Evolutionary conservation across 64 coral and sea anemone species (phyloP), one percentile per base, ranked within the genome.

Genomic region (Montipora cactus): DNA sequence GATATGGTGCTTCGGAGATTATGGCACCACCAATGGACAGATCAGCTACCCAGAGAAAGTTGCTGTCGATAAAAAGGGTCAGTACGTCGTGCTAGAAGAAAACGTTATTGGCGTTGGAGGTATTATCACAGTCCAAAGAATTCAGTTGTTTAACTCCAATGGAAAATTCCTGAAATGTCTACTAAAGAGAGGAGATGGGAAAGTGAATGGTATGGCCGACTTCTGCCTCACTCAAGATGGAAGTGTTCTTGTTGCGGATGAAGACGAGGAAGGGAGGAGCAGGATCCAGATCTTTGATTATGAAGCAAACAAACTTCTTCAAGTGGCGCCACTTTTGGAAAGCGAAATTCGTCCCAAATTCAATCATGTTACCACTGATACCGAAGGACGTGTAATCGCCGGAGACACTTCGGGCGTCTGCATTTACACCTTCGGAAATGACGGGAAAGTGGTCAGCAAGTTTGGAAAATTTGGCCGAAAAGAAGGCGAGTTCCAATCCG

Each of bases 1-100:
- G 59, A 95, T 95, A 58, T 98, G 96, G 96, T 93, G 88, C 83
- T 98, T 98, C 83, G 96, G 96, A 44, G 93, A 94, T 67, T 82
- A 94, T 79, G 96, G 96, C 10, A 74, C 76, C 18, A 71, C 86
- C 20, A 89, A 95, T 88, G 96, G 96, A 2, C 90, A 91, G 47
- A 67, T 98, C 16, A 75, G 78, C 9, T 88, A 98, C 22, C 96
- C 96, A 10, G 77, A 88, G 13, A 98, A 95, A 74, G 84, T 98
- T 0, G 89, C 90, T 78, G 57, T 95, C 47, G 89, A 98, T 72
- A 78, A 66, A n/a, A 79, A 95, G 19, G 96, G 96, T 0, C 88
- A 92, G 5, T 95, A 80, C 82, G 46, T 98, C 14, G 96, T 98
- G 51, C 57, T 98, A 49, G 96, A 98, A 44, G 83, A 98, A 50